Conservation (phyloP, 2,113 vertebrate genomes). For the Dascyllus trimaculatus region DNA sequence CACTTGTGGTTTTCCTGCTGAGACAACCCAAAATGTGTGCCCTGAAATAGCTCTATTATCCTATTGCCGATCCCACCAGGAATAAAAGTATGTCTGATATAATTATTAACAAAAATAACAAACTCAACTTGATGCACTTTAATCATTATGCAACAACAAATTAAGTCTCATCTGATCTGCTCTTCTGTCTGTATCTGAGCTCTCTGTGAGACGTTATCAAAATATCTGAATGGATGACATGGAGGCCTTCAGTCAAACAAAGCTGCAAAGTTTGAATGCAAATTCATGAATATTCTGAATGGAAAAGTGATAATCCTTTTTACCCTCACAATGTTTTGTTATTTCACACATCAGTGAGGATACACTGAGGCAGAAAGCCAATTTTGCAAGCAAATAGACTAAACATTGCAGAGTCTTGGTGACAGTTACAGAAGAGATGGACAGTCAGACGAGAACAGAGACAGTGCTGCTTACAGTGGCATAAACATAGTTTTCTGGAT, state of each 20-base stretch:
- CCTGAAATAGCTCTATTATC: constrained; percentile 7
- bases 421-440: constrained; percentile 2
- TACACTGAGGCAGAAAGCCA: constrained; percentile 11
- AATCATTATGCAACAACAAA: no score
- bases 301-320: constrained; percentile 26
- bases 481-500: constrained; percentile 3
- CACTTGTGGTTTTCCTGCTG: not conserved
- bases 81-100: not conserved
- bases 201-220: no score
- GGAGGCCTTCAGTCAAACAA: not conserved
- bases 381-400: constrained; percentile 16
- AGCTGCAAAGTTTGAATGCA: not conserved
- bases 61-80: not conserved
- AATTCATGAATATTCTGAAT: constrained; percentile 14
- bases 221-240: no score
- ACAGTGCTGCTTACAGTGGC: not conserved
- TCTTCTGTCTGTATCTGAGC: no score
- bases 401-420: not conserved
- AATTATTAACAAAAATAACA: not conserved
- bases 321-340: constrained; percentile 1
- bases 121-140: no score
- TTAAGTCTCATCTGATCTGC: no score
- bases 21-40: not conserved
- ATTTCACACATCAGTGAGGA: constrained; percentile 46
- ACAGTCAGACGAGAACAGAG: constrained; percentile 17